Percentiles rank a stretch among this genome's conserved stretches.
These are phyloP conservation scores for Megaceryle maxima DNA, from an alignment of 2,113 vertebrate genomes.

Conservation along the genomic window DNA sequence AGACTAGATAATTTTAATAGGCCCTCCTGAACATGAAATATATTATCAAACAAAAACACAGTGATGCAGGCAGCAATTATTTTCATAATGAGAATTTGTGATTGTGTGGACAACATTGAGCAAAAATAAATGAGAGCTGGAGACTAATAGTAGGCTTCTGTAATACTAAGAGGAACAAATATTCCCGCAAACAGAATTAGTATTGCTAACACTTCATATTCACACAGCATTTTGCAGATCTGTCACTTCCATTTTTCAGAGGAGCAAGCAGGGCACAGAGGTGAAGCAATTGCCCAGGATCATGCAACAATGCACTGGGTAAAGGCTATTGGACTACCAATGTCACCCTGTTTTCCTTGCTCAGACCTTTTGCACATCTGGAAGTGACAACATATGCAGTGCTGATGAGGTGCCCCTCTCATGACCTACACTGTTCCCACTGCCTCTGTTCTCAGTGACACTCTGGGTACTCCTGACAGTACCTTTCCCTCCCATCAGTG, in stretches of 20 bases:
- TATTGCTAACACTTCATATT: not conserved
- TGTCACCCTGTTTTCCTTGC: not conserved
- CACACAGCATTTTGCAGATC: fast-evolving
- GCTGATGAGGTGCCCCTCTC: not conserved
- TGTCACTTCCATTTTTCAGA: not conserved
- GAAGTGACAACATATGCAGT: fast-evolving
- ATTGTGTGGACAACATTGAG: not conserved
- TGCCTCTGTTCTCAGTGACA: fast-evolving
- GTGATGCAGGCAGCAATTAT: conserved; percentile 43
- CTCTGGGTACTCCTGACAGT: fast-evolving
- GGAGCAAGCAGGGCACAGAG: not conserved
- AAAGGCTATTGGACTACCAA: not conserved
- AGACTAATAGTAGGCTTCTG: conserved; percentile 2
- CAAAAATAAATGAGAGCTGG: conserved; percentile 25
- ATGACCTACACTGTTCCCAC: fast-evolving
- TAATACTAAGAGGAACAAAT: not conserved
- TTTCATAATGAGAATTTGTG: conserved; percentile 36
- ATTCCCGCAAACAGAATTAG: not conserved
- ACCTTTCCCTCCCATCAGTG: not conserved
- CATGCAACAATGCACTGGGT: fast-evolving
- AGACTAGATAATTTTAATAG: conserved; percentile 52
- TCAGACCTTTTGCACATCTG: not conserved
- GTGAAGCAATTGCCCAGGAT: not conserved
- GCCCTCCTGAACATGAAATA: conserved; percentile 38
- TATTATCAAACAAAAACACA: conserved; percentile 40